phyloP scores from a whole-genome alignment of 2,797 vertebrate genomes.

The Lepus townsendii region DNA sequence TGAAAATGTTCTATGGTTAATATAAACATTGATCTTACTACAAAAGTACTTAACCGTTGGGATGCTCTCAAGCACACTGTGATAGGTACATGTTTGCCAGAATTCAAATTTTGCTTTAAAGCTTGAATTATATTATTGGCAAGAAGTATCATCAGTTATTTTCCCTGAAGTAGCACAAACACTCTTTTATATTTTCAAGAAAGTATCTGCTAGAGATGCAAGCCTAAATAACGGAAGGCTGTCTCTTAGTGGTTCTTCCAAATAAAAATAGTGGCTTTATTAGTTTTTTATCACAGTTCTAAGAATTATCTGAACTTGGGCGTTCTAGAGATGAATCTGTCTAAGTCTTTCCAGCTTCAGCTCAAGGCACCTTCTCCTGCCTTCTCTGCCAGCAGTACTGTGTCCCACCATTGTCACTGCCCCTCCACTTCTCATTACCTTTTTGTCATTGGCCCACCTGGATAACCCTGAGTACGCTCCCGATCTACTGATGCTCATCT shows the following conservation, averaged over 20 bases:
- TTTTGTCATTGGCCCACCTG: not conserved
- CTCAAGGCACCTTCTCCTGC: not conserved
- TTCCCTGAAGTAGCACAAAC: not conserved
- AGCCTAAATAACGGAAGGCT: not conserved
- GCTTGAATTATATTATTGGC: not conserved
- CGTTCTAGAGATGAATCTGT: not conserved
- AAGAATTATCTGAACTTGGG: not conserved
- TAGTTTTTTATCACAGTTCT: not conserved
- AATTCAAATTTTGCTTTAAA: not conserved
- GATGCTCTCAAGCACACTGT: not conserved
- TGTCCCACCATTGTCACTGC: not conserved
- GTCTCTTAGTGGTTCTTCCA: not conserved
- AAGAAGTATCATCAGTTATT: not conserved
- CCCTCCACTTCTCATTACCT: not conserved
- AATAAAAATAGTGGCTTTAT: not conserved
- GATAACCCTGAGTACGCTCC: not conserved
- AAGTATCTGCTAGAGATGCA: not conserved
- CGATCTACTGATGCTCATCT: not conserved
- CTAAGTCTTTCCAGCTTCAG: not conserved
- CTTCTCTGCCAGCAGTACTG: not conserved
- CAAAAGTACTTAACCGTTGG: not conserved
- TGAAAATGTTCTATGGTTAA: not conserved
- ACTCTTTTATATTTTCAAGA: not conserved
- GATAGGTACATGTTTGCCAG: not conserved
- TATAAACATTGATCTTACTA: not conserved